Evolutionary conservation across 2,888 invertebrate species (phyloP), one percentile per base, ranked within the genome.

Genomic region (Eupeodes latifasciatus): DNA sequence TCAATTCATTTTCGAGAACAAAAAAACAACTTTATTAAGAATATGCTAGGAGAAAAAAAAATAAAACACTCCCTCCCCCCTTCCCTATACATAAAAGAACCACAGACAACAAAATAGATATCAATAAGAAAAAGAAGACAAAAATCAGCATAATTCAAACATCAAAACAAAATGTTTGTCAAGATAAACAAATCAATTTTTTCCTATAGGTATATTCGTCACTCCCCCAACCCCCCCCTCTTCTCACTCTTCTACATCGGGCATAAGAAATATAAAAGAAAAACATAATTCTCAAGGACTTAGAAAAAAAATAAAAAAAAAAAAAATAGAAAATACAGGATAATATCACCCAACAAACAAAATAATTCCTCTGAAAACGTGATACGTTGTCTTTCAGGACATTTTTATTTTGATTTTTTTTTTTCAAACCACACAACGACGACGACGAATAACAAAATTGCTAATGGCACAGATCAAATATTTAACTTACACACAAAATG

Each of bases 101-200:
- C 40, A 40, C 40, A 27, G 5, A 40, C 16, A 53, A 40, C 9
- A 40, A 51, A n/a, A 53, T 47, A n/a, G 2, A 59, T 72, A 59
- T 59, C 72, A 57, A 72, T 72, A 40, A 40, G 40, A 5, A 36
- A 19, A 36, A 40, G 40, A 5, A 40, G 12, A 55, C 51, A 64
- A 5, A 71, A 81, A 82, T 57, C 71, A 72, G 64, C 57, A 82
- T 77, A 71, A 77, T 66, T 69, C 62, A 62, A 76, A 61, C 59
- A 72, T 77, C 82, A 77, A 82, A 82, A 71, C 71, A 64, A 77
- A 82, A 71, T 82, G 27, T 59, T 82, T 72, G 49, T 72, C 77
- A 77, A 64, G 64, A 64, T 57, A 85, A 85, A 71, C 69, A 80
- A 80, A 80, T 80, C 80, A 80, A 80, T 80, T 71, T 75, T 47